Percentiles rank a stretch among this genome's conserved stretches.
These are phyloP conservation scores for Drosophila santomea DNA, from an alignment of 1,140 invertebrate species.

Conservation along the genomic window DNA sequence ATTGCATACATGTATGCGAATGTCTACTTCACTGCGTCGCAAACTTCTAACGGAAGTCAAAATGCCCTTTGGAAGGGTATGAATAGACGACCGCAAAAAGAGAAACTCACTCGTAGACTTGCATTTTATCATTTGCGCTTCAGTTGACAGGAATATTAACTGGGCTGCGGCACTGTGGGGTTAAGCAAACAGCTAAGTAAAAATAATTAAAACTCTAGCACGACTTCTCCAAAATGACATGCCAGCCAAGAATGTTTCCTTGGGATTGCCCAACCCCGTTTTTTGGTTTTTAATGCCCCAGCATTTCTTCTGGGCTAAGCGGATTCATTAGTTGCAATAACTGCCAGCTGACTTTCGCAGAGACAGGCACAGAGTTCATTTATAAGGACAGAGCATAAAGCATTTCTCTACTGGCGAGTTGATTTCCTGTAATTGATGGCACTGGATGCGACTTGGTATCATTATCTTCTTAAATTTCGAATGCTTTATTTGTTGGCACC, in stretches of 20 bases:
- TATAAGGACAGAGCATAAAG: slow-evolving; percentile 39
- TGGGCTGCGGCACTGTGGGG: slow-evolving; percentile 24
- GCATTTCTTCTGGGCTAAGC: slow-evolving; percentile 51
- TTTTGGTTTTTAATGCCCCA: slow-evolving; percentile 25
- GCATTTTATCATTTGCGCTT: slow-evolving; percentile 75
- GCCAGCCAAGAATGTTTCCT: slow-evolving; percentile 35
- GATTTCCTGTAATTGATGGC: slow-evolving; percentile 24
- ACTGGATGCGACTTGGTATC: not conserved
- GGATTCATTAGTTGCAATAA: slow-evolving; percentile 78
- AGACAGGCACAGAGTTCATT: slow-evolving; percentile 50
- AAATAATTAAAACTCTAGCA: slow-evolving; percentile 77
- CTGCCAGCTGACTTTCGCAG: slow-evolving; percentile 53
- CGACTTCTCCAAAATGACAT: slow-evolving; percentile 35
- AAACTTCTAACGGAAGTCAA: too few species aligned
- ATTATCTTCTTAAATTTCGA: not conserved
- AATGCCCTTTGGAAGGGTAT: too few species aligned
- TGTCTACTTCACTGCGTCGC: too few species aligned
- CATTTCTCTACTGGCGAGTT: slow-evolving; percentile 26
- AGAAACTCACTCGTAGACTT: slow-evolving; percentile 32
- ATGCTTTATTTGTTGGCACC: not conserved
- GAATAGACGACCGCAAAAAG: not conserved
- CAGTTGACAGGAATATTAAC: slow-evolving; percentile 77
- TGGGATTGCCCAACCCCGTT: slow-evolving; percentile 5
- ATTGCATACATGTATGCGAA: too few species aligned
- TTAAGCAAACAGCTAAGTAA: slow-evolving; percentile 67